Base-by-base conservation (phyloP, 2,888 invertebrate genomes). In the Oegoconia quadripuncta region DNA sequence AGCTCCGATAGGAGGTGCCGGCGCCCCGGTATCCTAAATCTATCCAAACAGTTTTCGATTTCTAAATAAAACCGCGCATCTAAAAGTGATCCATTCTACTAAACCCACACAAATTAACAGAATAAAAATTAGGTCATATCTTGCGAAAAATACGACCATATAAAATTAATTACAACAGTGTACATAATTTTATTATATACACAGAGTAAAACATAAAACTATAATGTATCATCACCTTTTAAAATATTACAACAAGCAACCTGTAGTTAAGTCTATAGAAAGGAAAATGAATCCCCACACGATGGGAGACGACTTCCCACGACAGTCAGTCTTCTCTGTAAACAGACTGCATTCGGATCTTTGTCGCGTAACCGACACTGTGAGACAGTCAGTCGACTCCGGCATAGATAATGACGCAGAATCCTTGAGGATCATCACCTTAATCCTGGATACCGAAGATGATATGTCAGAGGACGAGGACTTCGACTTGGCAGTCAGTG, bases 381-480 rank as follows among this genome's bases (percentile, higher is more conserved):
- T 39, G 18, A 55, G 64, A 13, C 67, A 68, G 15, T 72, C 72
- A 12, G 41, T 60, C 6, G 73, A 77, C 47, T 74, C 74, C 8
- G 76, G 73, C 1, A 67, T 72, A 12, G 35, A 35, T 14, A n/a
- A 35, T 18, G 68, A 63, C 37, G 64, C 12, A 1, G 27, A 55
- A 16, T 55, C 63, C 18, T 47, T 50, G 14, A 36, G 50, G 16
- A 51, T 41, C 29, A 37, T 45, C 37, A 47, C 39, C 27, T 36
- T 40, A 5, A 55, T 32, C 41, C 55, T 64, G 56, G 68, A 66
- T 27, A 55, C 59, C 11, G 64, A 66, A 13, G 54, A 60, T 50
- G 61, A 62, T 30, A 67, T 70, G 59, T 66, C 71, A 14, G 68
- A 65, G 3, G 62, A 67, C 22, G 72, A 74, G 14, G 59, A 63